Conservation (phyloP, 1,140 invertebrate genomes). For the Brachionus calyciflorus region DNA sequence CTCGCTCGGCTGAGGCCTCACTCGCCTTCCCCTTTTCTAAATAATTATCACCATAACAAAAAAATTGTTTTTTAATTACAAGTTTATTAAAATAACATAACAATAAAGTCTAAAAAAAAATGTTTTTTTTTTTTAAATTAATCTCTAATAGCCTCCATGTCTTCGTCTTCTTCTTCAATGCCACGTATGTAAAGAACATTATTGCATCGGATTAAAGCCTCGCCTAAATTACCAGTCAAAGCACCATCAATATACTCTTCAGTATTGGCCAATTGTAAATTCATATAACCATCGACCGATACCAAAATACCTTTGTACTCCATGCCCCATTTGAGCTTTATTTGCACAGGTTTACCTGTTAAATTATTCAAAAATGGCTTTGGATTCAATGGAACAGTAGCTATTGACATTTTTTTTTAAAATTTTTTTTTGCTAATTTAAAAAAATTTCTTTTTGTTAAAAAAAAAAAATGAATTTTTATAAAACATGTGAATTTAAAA, state of each 20-base stretch:
- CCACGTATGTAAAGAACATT: conserved; percentile 95
- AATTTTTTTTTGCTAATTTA: too few relatives aligned
- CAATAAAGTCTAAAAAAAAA: not conserved
- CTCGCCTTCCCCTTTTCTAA: too few relatives aligned
- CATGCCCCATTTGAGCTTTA: conserved; percentile 99
- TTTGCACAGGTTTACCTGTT: conserved; percentile 92
- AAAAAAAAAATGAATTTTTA: too few relatives aligned
- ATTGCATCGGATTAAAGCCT: conserved; percentile 93
- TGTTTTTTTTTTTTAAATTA: not conserved
- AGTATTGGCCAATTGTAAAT: conserved; percentile 89
- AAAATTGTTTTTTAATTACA: too few relatives aligned
- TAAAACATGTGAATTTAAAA: too few relatives aligned
- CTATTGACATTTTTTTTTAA: conserved; percentile 44
- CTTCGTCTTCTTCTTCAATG: conserved; percentile 77
- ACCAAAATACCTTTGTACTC: conserved; percentile 97
- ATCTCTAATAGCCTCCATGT: conserved; percentile 43
- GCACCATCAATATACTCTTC: conserved; percentile 92
- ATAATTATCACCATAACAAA: too few relatives aligned
- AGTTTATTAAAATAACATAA: too few relatives aligned
- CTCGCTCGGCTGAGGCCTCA: too few relatives aligned
- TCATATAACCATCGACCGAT: conserved; percentile 98
- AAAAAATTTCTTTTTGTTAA: too few relatives aligned
- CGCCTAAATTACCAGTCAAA: conserved; percentile 87
- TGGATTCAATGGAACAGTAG: conserved; percentile 84
- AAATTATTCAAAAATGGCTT: conserved; percentile 97